Evolutionary conservation across 2,797 vertebrate species (phyloP).

Genomic region (Cirrhinus mrigala): DNA sequence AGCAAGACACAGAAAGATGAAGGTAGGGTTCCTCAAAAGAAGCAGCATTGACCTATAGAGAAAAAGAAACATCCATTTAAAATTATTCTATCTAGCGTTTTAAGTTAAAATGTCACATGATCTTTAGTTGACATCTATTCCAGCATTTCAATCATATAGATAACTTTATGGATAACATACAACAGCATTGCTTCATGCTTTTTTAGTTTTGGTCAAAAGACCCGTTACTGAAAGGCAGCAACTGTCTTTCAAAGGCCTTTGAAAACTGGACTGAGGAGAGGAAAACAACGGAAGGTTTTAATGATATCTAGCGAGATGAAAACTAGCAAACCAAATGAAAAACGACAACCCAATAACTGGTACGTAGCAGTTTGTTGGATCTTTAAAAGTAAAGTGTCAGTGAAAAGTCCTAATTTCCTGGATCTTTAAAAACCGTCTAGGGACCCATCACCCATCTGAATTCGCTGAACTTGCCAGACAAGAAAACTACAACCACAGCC

Average conservation of each 20-base stretch:
- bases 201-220: neutral
- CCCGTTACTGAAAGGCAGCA: neutral
- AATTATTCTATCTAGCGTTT: neutral
- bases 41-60: slow-evolving; percentile 85
- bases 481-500: slow-evolving; percentile 4
- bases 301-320: slow-evolving; percentile 45
- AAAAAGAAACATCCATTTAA: neutral
- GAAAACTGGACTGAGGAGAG: slow-evolving; percentile 39
- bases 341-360: neutral
- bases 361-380: slow-evolving; percentile 10
- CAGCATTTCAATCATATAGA: neutral
- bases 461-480: slow-evolving; percentile 1
- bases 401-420: slow-evolving; percentile 27
- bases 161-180: neutral
- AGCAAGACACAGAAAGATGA: slow-evolving; percentile 92
- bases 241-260: slow-evolving; percentile 57
- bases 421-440: neutral
- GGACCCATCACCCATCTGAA: slow-evolving; percentile 19
- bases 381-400: neutral
- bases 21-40: slow-evolving; percentile 91
- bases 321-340: slow-evolving; percentile 8
- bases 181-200: neutral
- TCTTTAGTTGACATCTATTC: neutral
- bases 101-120: neutral
- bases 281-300: slow-evolving; percentile 52